Evolutionary conservation across 2,888 invertebrate genomes (phyloP).

Genomic region (Pteria penguin): DNA sequence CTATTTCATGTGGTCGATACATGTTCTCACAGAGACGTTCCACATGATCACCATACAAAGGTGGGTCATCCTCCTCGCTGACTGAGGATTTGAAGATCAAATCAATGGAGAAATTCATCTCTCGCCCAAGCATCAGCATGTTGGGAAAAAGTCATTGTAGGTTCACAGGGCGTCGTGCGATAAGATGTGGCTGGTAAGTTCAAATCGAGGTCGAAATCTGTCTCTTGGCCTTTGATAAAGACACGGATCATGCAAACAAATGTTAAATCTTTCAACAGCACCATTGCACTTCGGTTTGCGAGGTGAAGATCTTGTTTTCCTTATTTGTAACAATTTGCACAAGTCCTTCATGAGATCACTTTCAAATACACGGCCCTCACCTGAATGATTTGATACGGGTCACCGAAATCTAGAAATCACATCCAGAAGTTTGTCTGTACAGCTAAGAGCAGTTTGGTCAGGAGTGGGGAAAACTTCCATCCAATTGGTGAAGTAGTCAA

Average conservation of each 20-base stretch:
- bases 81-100: neutral
- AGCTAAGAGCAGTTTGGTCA: slow-evolving; percentile 44
- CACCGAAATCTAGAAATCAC: slow-evolving; percentile 40
- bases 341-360: slow-evolving; percentile 39
- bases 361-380: slow-evolving; percentile 45
- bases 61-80: neutral
- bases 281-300: slow-evolving; percentile 46
- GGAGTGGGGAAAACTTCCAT: slow-evolving; percentile 40
- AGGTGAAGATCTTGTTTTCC: slow-evolving; percentile 39
- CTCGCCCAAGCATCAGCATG: slow-evolving; percentile 45
- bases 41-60: slow-evolving; percentile 15
- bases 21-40: neutral
- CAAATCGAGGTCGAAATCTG: slow-evolving; percentile 46
- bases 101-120: slow-evolving; percentile 42
- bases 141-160: slow-evolving; percentile 44
- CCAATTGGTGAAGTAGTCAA: slow-evolving; percentile 48
- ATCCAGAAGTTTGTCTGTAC: slow-evolving; percentile 38
- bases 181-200: slow-evolving; percentile 44
- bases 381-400: slow-evolving; percentile 39
- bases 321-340: slow-evolving; percentile 41
- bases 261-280: slow-evolving; percentile 39
- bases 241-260: slow-evolving; percentile 38
- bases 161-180: slow-evolving; percentile 34
- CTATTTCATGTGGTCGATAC: slow-evolving; percentile 17
- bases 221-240: slow-evolving; percentile 32